These are phyloP conservation scores for Athetis lepigone DNA, from an alignment of 2,888 invertebrate genomes.

Conservation along the genomic window DNA sequence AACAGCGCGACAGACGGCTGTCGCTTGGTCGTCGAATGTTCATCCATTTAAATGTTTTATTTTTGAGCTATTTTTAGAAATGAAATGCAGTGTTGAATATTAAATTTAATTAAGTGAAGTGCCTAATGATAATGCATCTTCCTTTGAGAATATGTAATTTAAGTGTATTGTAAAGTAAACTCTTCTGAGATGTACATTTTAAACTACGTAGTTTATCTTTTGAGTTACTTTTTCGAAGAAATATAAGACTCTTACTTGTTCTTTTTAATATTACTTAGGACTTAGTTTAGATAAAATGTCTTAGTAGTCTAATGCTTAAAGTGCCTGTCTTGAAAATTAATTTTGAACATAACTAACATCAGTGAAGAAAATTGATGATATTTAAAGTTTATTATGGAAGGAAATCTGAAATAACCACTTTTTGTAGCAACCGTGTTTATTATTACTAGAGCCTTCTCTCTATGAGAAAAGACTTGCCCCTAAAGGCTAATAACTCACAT, in stretches of 20 bases:
- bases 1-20: too few relatives aligned
- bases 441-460: too few relatives aligned
- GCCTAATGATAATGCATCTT: conserved; percentile 8
- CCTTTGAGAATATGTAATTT: conserved; percentile 3
- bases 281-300: too few relatives aligned
- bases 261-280: too few relatives aligned
- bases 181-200: neutral
- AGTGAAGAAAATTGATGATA: neutral
- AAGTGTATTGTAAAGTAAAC: conserved; percentile 1
- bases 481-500: neutral
- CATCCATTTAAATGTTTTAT: too few relatives aligned
- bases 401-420: neutral
- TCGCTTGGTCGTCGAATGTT: too few relatives aligned
- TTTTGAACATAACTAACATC: too few relatives aligned
- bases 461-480: too few relatives aligned
- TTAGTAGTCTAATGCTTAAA: too few relatives aligned
- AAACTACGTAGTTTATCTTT: conserved; percentile 14
- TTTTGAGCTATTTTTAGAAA: neutral
- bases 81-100: conserved; percentile 9
- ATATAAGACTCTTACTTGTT: too few relatives aligned
- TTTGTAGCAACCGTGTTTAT: neutral
- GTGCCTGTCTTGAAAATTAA: too few relatives aligned
- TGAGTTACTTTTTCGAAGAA: conserved; percentile 24
- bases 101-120: conserved; percentile 20
- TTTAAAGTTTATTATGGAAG: neutral